These are phyloP conservation scores for Drosophila gaucha DNA, from an alignment of 2,888 invertebrate genomes.

Conservation along the genomic window DNA sequence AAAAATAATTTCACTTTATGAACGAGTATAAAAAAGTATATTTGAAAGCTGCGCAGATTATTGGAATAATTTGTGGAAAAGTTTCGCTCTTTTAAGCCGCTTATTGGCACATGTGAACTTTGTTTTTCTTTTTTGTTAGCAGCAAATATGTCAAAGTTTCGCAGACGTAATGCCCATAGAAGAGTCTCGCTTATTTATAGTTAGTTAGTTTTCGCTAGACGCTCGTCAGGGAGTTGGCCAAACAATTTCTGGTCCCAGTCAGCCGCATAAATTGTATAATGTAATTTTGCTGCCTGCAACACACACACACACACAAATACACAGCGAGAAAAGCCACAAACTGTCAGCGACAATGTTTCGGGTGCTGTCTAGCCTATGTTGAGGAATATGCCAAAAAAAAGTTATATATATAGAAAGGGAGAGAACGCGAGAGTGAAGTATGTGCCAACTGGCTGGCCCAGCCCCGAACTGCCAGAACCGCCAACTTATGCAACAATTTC, in stretches of 20 bases:
- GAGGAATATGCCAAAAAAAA: constrained; percentile 53
- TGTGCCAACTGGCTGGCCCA: constrained; percentile 46
- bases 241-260: constrained; percentile 62
- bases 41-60: constrained; percentile 21
- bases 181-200: constrained; percentile 53
- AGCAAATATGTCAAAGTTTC: constrained; percentile 26
- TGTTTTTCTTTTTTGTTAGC: background rate
- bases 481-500: constrained; percentile 82
- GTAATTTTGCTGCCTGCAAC: constrained; percentile 65
- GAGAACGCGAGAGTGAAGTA: constrained; percentile 20
- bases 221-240: constrained; percentile 47
- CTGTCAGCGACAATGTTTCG: constrained; percentile 72
- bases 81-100: constrained; percentile 33
- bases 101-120: constrained; percentile 25
- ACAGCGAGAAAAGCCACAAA: constrained; percentile 57
- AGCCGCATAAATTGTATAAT: constrained; percentile 81
- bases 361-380: constrained; percentile 63
- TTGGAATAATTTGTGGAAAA: constrained; percentile 37
- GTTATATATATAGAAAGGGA: constrained; percentile 23
- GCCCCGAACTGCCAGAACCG: constrained; percentile 49
- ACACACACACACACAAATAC: constrained; percentile 29
- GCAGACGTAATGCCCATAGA: background rate
- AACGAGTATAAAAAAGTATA: constrained; percentile 4
- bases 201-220: constrained; percentile 45
- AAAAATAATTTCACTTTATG: no score